Percentiles rank a stretch among this genome's conserved stretches.
These are phyloP conservation scores for Diadumene lineata DNA, from an alignment of 92 coral and sea anemone species.

Conservation along the genomic window DNA sequence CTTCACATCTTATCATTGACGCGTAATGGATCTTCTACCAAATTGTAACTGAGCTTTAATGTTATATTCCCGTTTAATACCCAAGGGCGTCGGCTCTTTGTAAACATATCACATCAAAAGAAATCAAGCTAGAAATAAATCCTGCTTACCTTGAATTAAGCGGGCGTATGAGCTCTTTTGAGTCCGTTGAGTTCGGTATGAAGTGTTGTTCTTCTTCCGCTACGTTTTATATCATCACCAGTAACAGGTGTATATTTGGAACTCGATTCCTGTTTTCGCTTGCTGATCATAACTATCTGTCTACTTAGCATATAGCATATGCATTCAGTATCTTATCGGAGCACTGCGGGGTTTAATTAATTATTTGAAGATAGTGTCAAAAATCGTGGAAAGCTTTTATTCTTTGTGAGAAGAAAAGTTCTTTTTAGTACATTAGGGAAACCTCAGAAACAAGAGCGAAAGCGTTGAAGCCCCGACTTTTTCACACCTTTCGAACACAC, in stretches of 20 bases:
- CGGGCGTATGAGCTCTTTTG: not conserved
- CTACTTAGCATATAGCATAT: not conserved
- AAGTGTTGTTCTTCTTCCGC: not conserved
- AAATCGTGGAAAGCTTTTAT: not conserved
- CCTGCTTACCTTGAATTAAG: not conserved
- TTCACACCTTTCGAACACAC: not conserved
- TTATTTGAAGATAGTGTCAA: not conserved
- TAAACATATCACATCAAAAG: not conserved
- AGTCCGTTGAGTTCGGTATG: not conserved
- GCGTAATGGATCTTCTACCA: not conserved
- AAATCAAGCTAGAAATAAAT: not conserved
- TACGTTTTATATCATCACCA: not conserved
- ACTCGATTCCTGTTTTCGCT: not conserved
- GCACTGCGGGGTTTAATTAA: not conserved
- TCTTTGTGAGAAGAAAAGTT: too few relatives aligned
- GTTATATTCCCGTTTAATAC: not conserved
- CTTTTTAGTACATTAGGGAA: too few relatives aligned
- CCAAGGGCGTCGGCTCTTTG: not conserved
- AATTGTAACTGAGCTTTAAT: not conserved
- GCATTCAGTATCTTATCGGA: not conserved
- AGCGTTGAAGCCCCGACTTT: not conserved
- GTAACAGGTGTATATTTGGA: not conserved
- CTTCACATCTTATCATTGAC: not conserved
- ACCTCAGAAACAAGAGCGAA: not conserved
- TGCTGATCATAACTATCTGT: not conserved